These are phyloP conservation scores for Cosmia trapezina DNA, from an alignment of 2,888 invertebrate species.

Conservation along the genomic window DNA sequence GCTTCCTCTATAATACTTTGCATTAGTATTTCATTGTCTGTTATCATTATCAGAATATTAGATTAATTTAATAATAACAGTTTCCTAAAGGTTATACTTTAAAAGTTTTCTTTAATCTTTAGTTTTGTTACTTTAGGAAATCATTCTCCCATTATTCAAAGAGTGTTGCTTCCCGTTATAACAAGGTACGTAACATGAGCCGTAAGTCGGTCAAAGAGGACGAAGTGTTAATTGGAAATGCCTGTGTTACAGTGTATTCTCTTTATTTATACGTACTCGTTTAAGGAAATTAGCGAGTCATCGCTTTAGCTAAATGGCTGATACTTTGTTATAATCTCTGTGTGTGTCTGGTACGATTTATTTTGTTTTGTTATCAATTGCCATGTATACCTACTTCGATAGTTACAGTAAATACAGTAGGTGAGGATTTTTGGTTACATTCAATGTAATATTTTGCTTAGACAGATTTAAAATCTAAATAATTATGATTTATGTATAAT, in stretches of 20 bases:
- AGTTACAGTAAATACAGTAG: neutral
- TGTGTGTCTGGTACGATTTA: constrained; percentile 13
- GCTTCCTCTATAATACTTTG: constrained; percentile 1
- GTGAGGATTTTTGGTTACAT: neutral
- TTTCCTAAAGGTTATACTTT: neutral
- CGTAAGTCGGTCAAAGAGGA: constrained; percentile 54
- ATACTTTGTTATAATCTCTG: constrained; percentile 42
- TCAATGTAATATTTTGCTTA: neutral
- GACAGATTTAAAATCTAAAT: neutral
- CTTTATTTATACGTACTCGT: constrained; percentile 50
- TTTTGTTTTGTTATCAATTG: constrained; percentile 27
- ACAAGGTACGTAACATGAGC: constrained; percentile 30
- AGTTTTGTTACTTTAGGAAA: neutral
- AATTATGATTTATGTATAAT: neutral
- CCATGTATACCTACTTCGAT: neutral
- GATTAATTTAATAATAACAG: neutral
- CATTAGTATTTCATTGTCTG: constrained; percentile 9
- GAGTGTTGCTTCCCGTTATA: constrained; percentile 40
- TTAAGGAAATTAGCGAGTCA: constrained; percentile 58
- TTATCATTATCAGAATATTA: neutral
- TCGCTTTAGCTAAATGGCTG: constrained; percentile 35
- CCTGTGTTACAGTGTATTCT: constrained; percentile 41
- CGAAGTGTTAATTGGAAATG: constrained; percentile 60
- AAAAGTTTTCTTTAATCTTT: constrained; percentile 19
- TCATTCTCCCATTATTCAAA: constrained; percentile 20